These are phyloP conservation scores for Aldabrachelys gigantea DNA, from an alignment of 2,113 vertebrate genomes.

Conservation along the genomic window DNA sequence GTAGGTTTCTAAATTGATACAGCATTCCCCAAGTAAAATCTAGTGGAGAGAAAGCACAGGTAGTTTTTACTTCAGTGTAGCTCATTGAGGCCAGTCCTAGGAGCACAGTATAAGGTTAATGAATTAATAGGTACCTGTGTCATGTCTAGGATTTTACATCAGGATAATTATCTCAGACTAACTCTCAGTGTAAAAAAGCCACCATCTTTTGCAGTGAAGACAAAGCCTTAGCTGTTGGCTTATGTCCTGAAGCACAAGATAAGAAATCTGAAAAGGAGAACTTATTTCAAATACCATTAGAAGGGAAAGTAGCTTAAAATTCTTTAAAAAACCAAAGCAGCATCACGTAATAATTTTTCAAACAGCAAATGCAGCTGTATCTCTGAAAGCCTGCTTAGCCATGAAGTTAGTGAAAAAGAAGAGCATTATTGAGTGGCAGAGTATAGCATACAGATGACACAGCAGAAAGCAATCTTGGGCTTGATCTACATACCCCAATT, in stretches of 20 bases:
- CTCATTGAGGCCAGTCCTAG: background rate
- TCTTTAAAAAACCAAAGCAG: too few relatives aligned
- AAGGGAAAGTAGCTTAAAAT: background rate
- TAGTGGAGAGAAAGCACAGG: background rate
- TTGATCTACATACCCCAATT: background rate
- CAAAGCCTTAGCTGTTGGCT: background rate
- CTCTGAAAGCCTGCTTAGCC: background rate
- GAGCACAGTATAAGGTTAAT: rapidly evolving
- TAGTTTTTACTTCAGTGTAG: background rate
- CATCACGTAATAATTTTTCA: background rate
- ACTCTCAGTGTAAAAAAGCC: too few relatives aligned
- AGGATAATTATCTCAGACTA: background rate
- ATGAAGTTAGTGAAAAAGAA: background rate
- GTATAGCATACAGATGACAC: background rate
- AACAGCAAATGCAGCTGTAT: background rate
- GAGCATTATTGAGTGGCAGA: background rate
- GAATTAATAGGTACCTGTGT: background rate
- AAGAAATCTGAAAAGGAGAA: background rate
- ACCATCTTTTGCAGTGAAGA: background rate
- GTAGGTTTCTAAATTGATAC: background rate
- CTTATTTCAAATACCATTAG: background rate
- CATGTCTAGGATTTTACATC: rapidly evolving
- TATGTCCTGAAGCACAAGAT: background rate
- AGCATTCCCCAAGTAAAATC: background rate
- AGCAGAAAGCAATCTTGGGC: background rate